Conservation (phyloP, 2,797 vertebrate species). For the Gymnoscopelus braueri region DNA sequence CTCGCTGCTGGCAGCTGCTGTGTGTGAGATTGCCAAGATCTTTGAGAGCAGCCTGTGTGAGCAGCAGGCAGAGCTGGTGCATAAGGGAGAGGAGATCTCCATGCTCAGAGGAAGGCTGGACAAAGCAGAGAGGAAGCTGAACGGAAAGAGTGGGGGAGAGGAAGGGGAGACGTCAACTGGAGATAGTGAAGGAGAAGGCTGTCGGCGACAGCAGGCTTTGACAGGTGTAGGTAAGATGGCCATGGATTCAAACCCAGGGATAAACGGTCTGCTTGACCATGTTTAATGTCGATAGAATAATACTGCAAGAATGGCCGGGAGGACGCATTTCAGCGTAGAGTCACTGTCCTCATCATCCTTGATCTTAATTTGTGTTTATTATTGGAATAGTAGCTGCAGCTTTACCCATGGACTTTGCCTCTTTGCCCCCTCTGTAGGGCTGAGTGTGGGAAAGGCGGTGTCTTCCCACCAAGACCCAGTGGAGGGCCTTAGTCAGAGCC, state of each 20-base stretch:
- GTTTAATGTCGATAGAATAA: not conserved
- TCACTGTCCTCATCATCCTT: too few relatives aligned
- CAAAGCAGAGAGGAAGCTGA: conserved; percentile 68
- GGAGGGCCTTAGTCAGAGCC: conserved; percentile 42
- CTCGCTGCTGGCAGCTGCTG: conserved; percentile 75
- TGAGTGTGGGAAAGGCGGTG: conserved; percentile 37
- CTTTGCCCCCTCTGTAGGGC: conserved; percentile 28
- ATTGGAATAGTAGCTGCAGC: too few relatives aligned
- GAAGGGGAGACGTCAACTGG: conserved; percentile 45
- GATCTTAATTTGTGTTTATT: too few relatives aligned
- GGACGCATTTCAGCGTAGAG: too few relatives aligned
- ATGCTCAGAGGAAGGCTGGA: conserved; percentile 71
- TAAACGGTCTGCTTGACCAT: not conserved
- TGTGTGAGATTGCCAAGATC: conserved; percentile 80
- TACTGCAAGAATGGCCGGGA: not conserved
- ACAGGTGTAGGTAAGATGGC: conserved; percentile 56
- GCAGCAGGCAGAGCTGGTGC: conserved; percentile 75
- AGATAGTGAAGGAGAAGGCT: conserved; percentile 41
- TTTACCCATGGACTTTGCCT: not conserved
- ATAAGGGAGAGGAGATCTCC: conserved; percentile 70
- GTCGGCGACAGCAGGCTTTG: conserved; percentile 39
- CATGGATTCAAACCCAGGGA: not conserved
- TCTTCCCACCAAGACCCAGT: conserved; percentile 44
- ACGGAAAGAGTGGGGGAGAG: conserved; percentile 46
- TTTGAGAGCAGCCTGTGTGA: conserved; percentile 78